Evolutionary conservation across 1,140 invertebrate genomes (phyloP), one percentile per base, ranked within the genome.

Genomic region (Camponotus vicinus): DNA sequence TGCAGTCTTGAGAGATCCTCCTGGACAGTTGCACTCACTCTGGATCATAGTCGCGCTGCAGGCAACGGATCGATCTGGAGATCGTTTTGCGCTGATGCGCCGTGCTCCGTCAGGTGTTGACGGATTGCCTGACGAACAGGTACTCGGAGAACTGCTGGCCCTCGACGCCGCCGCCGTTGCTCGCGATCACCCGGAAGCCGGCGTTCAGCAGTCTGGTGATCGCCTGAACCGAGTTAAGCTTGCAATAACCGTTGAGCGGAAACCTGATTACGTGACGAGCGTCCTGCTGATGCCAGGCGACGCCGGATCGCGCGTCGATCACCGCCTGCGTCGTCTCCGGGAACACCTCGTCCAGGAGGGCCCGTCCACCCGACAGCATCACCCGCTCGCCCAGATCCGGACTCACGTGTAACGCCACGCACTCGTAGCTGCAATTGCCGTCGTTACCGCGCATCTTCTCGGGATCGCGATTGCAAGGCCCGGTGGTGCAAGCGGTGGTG

Each of bases 101-200:
- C 27, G 70, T 91, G 57, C 27, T 88, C 82, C 92, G 92, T 93
- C 93, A 93, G 57, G 91, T 93, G 75, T 93, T 93, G 73, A 88
- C 57, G 7, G 90, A 92, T 88, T 97, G 97, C 86, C 97, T 95
- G 32, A 98, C 96, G 93, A 99, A 98, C 79, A 99, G 95, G 95
- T 98, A 99, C 95, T 99, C 98, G 91, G 98, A 98, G 95, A 98
- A 98, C 94, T 98, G 98, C 93, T 98, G 98, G 1, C 98, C 98
- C 92, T 98, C 98, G 13, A 98, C 98, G 9, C 98, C 98, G 9
- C 98, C 98, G 0, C 98, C 98, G 91, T 97, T 98, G 91, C 98
- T 98, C 0, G 98, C 98, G 11, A 97, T 96, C 61, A 99, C 96
- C 83, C 96, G 96, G 93, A 99, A 99, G 49, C 97, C 97, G 82